Conservation (phyloP, 2,797 vertebrate species). For the Glossophaga mutica region DNA sequence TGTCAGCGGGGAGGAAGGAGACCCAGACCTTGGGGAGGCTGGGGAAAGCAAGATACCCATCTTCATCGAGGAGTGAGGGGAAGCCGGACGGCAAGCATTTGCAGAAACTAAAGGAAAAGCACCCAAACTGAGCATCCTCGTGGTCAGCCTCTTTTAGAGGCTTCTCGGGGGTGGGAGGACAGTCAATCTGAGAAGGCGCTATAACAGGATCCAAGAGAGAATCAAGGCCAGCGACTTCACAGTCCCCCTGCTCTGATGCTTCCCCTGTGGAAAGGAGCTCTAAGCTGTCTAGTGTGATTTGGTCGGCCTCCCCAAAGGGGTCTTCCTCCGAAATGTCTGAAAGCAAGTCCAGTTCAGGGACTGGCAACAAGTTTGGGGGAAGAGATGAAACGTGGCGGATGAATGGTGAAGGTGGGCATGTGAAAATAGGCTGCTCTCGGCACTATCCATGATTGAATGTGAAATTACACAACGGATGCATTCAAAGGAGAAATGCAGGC, state of each 20-base stretch:
- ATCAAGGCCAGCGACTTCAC: neutral
- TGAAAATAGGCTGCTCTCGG: slow-evolving; percentile 83
- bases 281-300: slow-evolving; percentile 68
- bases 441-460: slow-evolving; percentile 69
- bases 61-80: slow-evolving; percentile 83
- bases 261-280: slow-evolving; percentile 66
- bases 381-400: slow-evolving; percentile 85
- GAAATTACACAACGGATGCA: slow-evolving; percentile 62
- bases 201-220: slow-evolving; percentile 23
- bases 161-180: slow-evolving; percentile 46
- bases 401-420: slow-evolving; percentile 85
- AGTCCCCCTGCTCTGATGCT: slow-evolving; percentile 54
- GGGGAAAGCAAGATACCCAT: slow-evolving; percentile 82
- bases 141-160: slow-evolving; percentile 52
- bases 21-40: slow-evolving; percentile 84
- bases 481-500: slow-evolving; percentile 73
- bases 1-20: slow-evolving; percentile 81
- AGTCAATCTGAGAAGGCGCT: slow-evolving; percentile 48
- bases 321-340: slow-evolving; percentile 95
- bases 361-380: slow-evolving; percentile 84
- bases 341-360: slow-evolving; percentile 90
- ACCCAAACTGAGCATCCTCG: slow-evolving; percentile 64
- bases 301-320: slow-evolving; percentile 78
- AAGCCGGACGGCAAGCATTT: slow-evolving; percentile 81
- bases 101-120: slow-evolving; percentile 81